Percentiles rank a stretch among this genome's conserved stretches.
phyloP scores from a whole-genome alignment of 2,888 invertebrate genomes.

The Torymus tubicola region DNA sequence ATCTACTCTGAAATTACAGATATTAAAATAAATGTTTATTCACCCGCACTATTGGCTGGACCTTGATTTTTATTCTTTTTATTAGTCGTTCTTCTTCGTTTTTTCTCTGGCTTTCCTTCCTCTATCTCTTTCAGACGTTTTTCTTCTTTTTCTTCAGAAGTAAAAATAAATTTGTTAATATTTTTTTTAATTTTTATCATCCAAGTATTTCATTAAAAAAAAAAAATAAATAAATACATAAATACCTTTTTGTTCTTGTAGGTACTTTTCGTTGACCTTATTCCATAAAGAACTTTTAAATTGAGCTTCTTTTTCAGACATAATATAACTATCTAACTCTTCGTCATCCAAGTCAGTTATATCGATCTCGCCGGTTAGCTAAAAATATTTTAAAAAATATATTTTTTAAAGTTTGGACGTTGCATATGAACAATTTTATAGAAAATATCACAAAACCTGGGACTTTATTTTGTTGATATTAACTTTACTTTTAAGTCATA shows the following conservation, averaged over 20 bases:
- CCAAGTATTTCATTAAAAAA: not conserved
- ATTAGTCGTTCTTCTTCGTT: conserved; percentile 83
- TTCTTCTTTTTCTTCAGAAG: conserved; percentile 85
- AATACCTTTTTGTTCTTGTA: conserved; percentile 88
- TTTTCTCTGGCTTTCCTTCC: conserved; percentile 91
- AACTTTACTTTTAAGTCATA: too few species aligned
- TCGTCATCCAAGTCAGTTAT: conserved; percentile 90
- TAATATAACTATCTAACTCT: conserved; percentile 92
- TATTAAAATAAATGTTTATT: conserved; percentile 40
- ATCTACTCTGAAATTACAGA: not conserved
- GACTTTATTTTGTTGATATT: too few species aligned
- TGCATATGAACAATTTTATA: too few species aligned
- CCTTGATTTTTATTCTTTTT: conserved; percentile 81
- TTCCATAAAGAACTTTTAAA: conserved; percentile 93
- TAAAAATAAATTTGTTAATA: conserved; percentile 2
- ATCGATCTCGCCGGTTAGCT: conserved; percentile 79
- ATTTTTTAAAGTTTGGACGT: not conserved
- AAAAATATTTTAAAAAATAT: conserved; percentile 31
- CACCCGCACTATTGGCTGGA: conserved; percentile 80
- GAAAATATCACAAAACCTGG: too few species aligned
- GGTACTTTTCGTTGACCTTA: conserved; percentile 89
- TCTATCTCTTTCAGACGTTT: conserved; percentile 87
- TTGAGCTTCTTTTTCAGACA: conserved; percentile 87
- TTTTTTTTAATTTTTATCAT: not conserved
- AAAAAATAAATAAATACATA: conserved; percentile 44